Percentiles rank a stretch among this genome's conserved stretches.
These are phyloP conservation scores for Paramacrobiotus metropolitanus DNA, from an alignment of 1,140 invertebrate species.

Conservation along the genomic window DNA sequence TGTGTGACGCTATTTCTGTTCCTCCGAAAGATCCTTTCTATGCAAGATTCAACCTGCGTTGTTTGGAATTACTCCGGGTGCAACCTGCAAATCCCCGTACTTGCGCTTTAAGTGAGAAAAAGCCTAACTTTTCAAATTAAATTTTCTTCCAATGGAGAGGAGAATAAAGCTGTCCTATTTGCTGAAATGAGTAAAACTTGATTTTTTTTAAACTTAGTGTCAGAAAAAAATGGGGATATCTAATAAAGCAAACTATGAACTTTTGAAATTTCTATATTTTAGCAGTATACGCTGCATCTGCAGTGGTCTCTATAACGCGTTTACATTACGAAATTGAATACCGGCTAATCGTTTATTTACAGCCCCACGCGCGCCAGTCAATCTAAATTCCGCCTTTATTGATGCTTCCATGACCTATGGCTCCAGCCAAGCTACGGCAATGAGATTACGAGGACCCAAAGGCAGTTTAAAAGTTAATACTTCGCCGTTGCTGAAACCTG, in stretches of 20 bases:
- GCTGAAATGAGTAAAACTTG: no score
- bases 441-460: not conserved
- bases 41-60: conserved; percentile 14
- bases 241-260: no score
- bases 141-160: no score
- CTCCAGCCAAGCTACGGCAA: not conserved
- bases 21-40: conserved; percentile 17
- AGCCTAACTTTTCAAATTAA: no score
- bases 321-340: not conserved
- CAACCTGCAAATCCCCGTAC: not conserved
- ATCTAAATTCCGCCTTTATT: not conserved
- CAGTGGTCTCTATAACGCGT: not conserved
- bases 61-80: conserved; percentile 21
- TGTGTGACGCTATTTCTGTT: conserved; percentile 20
- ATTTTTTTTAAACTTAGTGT: no score
- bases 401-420: not conserved
- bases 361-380: not conserved
- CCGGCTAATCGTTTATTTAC: not conserved
- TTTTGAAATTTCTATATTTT: no score
- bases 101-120: not conserved
- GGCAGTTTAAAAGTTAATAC: not conserved
- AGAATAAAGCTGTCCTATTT: not conserved
- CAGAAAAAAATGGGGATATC: no score
- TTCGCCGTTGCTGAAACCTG: not conserved
- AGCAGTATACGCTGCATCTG: no score